Base-by-base conservation (phyloP, 2,888 invertebrate genomes). In the Scaptomyza polygonia region DNA sequence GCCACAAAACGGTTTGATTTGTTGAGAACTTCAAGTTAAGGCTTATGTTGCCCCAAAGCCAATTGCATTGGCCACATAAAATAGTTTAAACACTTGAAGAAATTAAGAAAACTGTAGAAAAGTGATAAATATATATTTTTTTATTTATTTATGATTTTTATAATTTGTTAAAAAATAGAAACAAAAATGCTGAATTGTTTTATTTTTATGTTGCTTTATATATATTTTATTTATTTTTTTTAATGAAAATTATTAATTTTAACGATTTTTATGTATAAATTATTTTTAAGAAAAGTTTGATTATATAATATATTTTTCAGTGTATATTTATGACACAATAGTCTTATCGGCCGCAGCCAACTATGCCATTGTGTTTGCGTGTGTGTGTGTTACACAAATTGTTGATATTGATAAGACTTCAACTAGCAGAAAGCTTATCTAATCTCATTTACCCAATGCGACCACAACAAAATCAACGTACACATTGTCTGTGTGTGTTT, bases 341-440 rank as follows among this genome's bases (percentile, higher is more conserved):
- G 12, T 32, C 55, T 73, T 73, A 73, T 73, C 73, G 53, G 43
- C 73, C 70, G 34, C 16, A 34, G 49, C 36, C 57, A 64, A 56
- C 18, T 53, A 56, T 53, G 49, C 34, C 18, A 39, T 39, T 55
- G 44, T 32, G n/a, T 42, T 39, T 7, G 11, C 48, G 32, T 47
- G 36, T 34, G 30, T 54, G 9, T 52, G 14, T 62, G 52, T 30
- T 53, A 64, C 29, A 59, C 44, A 47, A 29, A 65, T 57, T 75
- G 66, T 75, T 71, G 55, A 61, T 63, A 47, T 51, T 74, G 74
- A 74, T 74, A 74, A 76, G 77, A 54, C 44, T 30, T 56, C 7
- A 27, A 67, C 67, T 67, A 53, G 73, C 77, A 59, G 77, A 74
- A 66, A 52, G 67, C 80, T 80, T 80, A 80, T 86, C 80, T 80